These are phyloP conservation scores for Drosophila prolongata DNA, from an alignment of 2,888 invertebrate species.

Conservation along the genomic window DNA sequence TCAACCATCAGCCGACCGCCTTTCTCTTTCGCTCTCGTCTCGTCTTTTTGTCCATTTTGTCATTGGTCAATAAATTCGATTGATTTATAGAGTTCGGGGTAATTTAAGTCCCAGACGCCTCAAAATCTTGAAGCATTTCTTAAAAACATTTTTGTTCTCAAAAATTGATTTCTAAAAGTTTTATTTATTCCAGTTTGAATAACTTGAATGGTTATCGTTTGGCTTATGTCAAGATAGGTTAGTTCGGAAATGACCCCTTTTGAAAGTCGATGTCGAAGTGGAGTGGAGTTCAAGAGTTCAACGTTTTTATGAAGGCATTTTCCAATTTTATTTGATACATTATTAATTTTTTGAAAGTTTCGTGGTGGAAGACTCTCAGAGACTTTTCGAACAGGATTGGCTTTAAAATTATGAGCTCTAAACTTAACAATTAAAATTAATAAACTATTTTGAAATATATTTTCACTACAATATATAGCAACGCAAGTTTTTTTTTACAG, in stretches of 20 bases:
- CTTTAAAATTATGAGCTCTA: neutral
- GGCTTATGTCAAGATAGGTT: conserved; percentile 37
- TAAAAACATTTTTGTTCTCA: conserved; percentile 26
- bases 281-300: conserved; percentile 67
- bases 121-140: conserved; percentile 14
- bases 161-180: conserved; percentile 67
- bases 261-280: neutral
- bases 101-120: conserved; percentile 58
- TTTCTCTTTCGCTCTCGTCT: conserved; percentile 2
- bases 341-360: conserved; percentile 30
- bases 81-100: conserved; percentile 73
- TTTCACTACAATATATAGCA: too few relatives aligned
- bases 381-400: neutral
- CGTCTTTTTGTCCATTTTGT: conserved; percentile 52
- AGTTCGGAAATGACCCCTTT: conserved; percentile 9
- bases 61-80: conserved; percentile 82
- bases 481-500: too few relatives aligned
- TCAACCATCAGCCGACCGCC: neutral
- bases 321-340: conserved; percentile 44
- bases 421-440: neutral
- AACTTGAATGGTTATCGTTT: conserved; percentile 56
- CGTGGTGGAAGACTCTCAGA: neutral
- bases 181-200: conserved; percentile 60
- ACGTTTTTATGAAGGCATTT: conserved; percentile 61
- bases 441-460: too few relatives aligned